Percentiles rank a stretch among this genome's conserved stretches.
phyloP scores from a whole-genome alignment of 2,888 invertebrate species.

The Himalopsyche tibetana region DNA sequence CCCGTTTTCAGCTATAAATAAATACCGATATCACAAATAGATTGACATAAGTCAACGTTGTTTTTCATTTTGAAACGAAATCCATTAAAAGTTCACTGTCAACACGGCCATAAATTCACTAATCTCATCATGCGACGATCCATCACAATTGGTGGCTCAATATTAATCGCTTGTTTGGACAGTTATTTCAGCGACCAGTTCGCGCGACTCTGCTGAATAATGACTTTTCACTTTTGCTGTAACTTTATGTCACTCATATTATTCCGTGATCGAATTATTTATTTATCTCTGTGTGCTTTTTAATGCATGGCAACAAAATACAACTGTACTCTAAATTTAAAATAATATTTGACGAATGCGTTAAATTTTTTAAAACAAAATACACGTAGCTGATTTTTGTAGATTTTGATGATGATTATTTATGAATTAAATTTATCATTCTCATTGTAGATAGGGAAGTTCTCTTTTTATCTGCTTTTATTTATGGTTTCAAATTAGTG shows the following conservation, averaged over 20 bases:
- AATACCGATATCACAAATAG: not conserved
- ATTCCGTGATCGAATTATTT: not conserved
- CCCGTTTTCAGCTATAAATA: no score
- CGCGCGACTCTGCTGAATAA: constrained; percentile 20
- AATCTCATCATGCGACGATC: constrained; percentile 57
- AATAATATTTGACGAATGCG: not conserved
- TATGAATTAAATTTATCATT: no score
- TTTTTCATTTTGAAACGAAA: constrained; percentile 46
- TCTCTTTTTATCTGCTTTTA: no score
- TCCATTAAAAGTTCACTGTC: constrained; percentile 59
- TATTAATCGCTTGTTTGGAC: constrained; percentile 55
- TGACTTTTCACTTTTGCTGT: constrained; percentile 16
- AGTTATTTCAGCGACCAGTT: constrained; percentile 46
- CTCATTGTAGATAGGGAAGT: no score
- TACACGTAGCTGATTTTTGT: no score
- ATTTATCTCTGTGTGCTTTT: not conserved
- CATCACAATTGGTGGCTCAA: constrained; percentile 55
- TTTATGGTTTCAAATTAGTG: no score
- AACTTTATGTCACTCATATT: constrained; percentile 17
- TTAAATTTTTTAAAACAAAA: no score
- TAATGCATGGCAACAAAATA: not conserved
- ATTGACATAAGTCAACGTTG: not conserved
- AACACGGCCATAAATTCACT: constrained; percentile 53
- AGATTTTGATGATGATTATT: no score
- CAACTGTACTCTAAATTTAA: not conserved